Percentiles rank a stretch among this genome's conserved stretches.
phyloP scores from a whole-genome alignment of 2,797 vertebrate genomes.

The Otolemur crassicaudatus region DNA sequence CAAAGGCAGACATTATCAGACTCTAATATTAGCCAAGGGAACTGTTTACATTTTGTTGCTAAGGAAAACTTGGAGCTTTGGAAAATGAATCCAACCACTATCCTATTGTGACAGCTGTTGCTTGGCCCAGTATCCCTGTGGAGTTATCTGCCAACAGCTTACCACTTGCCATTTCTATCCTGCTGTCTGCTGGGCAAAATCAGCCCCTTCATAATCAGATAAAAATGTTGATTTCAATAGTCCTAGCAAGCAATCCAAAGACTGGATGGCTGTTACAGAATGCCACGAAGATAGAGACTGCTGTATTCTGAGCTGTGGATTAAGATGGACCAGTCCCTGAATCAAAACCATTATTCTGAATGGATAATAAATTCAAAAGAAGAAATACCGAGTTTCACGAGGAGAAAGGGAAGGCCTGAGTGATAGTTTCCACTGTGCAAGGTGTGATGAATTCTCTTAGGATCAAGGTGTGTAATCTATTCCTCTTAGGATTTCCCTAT shows the following conservation, averaged over 20 bases:
- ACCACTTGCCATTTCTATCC: slow-evolving; percentile 67
- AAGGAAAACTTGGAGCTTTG: slow-evolving; percentile 84
- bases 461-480: too few relatives aligned
- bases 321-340: background rate
- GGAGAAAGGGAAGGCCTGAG: background rate
- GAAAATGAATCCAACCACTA: slow-evolving; percentile 80
- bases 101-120: slow-evolving; percentile 83
- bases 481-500: background rate
- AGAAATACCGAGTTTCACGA: background rate
- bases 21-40: slow-evolving; percentile 84
- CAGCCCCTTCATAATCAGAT: background rate
- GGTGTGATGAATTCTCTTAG: too few relatives aligned
- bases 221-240: background rate
- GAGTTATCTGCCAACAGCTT: slow-evolving; percentile 79
- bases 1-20: slow-evolving; percentile 71
- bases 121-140: slow-evolving; percentile 71
- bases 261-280: background rate
- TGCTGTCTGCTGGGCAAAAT: slow-evolving; percentile 64
- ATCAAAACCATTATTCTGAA: background rate
- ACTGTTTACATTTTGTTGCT: slow-evolving; percentile 87
- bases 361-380: background rate
- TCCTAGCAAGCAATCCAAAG: background rate
- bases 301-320: background rate
- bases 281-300: background rate
- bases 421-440: background rate